These are phyloP conservation scores for Ovibos moschatus DNA, from an alignment of 2,113 vertebrate species.

Conservation along the genomic window DNA sequence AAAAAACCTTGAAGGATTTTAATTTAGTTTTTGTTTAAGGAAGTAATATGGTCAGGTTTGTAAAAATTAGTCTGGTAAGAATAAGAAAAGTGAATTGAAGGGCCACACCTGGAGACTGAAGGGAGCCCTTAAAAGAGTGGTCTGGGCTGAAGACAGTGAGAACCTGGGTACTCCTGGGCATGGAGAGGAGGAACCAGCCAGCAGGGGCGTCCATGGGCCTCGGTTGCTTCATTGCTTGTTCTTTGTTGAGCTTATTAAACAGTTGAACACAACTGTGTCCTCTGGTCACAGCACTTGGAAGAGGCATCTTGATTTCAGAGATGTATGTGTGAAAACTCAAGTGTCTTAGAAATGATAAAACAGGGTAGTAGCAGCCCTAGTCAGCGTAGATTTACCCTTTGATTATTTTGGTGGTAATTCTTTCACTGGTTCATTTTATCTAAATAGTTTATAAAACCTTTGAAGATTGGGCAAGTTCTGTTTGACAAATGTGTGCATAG, in stretches of 20 bases:
- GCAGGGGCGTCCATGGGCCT: not conserved
- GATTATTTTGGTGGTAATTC: not conserved
- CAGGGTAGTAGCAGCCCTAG: not conserved
- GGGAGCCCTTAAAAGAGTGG: not conserved
- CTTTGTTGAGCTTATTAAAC: not conserved
- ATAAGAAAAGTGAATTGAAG: not conserved
- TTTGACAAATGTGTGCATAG: not conserved
- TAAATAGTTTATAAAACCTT: not conserved
- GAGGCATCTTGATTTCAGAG: not conserved
- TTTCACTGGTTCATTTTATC: not conserved
- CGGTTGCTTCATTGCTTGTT: not conserved
- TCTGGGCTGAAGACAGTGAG: not conserved
- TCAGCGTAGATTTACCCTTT: not conserved
- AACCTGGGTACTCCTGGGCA: not conserved
- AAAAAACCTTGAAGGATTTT: not conserved
- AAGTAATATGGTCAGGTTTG: not conserved
- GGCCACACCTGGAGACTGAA: not conserved
- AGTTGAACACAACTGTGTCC: not conserved
- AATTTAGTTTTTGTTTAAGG: not conserved
- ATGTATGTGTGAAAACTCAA: not conserved
- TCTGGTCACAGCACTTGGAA: not conserved
- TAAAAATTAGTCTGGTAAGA: not conserved
- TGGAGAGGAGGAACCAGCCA: not conserved
- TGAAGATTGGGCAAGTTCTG: not conserved
- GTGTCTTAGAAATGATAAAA: not conserved